Evolutionary conservation across 2,888 invertebrate species (phyloP), one percentile per base, ranked within the genome.

Genomic region (Camponotus fellah): DNA sequence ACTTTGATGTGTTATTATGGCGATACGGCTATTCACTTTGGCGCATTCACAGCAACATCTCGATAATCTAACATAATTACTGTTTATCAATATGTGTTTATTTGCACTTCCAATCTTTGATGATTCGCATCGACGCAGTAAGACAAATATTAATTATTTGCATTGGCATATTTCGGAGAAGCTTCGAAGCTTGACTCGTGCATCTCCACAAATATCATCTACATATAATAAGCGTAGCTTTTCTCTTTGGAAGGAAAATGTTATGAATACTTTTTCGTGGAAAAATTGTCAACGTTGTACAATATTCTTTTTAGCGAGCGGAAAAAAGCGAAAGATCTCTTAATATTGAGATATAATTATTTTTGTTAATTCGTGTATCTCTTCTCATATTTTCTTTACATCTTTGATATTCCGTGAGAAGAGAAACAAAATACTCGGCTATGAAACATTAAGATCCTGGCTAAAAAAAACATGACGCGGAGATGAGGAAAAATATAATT

Each of bases 41-140:
- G 60, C 26, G 58, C 26, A 58, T 71, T 60, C 26, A 26, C 26
- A 12, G n/a, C 32, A 21, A 14, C 8, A 17, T 69, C 32, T 21
- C 43, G n/a, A 43, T 58, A 14, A 21, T 17, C 53, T 53, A n/a
- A 8, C 9, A 2, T 17, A 58, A 60, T 34, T 34, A 56, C 60
- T 71, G 46, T 46, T 71, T 71, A 58, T 60, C 72, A 21, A 62
- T 77, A 64, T n/a, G 32, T n/a, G 69, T 12, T 72, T 71, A 60
- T 80, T 80, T 80, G 12, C 79, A 49, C 10, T 79, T 62, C 58
- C 37, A 60, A 12, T 71, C 79, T 80, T 80, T 80, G 79, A 80
- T 49, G 62, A 71, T 80, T 46, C 34, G 26, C 34, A 9, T 53
- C 17, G 46, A 43, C 32, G 17, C 65, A 68, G n/a, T 32, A 68